Evolutionary conservation across 2,888 invertebrate species (phyloP).

Genomic region (Temnothorax rugatulus): DNA sequence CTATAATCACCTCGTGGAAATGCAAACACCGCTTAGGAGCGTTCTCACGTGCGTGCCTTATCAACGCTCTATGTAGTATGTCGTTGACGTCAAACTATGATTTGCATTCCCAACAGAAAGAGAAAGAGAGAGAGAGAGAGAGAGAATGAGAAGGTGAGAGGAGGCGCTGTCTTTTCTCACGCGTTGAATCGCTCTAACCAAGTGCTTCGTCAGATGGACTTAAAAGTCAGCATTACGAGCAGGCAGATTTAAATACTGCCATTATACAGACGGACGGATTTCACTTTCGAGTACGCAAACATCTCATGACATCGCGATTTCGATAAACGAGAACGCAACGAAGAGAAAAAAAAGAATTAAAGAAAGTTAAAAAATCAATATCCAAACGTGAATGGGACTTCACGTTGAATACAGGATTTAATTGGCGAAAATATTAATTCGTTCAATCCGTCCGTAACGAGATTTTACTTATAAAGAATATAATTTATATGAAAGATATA

Average conservation of each 20-base stretch:
- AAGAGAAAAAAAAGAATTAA: background rate
- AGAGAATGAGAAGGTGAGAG: background rate
- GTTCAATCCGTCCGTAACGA: background rate
- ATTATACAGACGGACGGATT: background rate
- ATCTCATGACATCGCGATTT: background rate
- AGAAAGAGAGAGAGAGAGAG: background rate
- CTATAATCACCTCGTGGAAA: background rate
- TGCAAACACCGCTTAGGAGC: background rate
- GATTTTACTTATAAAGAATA: background rate
- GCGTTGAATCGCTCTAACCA: background rate
- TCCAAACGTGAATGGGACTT: background rate
- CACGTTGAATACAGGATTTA: too few relatives aligned
- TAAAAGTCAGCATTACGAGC: conserved; percentile 1
- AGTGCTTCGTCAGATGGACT: background rate
- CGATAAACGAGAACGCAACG: background rate
- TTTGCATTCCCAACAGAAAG: background rate
- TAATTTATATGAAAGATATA: background rate
- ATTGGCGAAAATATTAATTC: background rate
- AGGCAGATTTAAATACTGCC: background rate
- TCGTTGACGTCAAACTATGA: background rate
- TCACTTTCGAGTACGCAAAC: background rate
- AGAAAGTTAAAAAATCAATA: background rate
- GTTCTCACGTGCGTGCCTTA: background rate
- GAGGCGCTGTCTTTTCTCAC: background rate
- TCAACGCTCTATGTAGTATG: background rate